These are phyloP conservation scores for Drosophila subsilvestris DNA, from an alignment of 2,888 invertebrate genomes.

Conservation along the genomic window DNA sequence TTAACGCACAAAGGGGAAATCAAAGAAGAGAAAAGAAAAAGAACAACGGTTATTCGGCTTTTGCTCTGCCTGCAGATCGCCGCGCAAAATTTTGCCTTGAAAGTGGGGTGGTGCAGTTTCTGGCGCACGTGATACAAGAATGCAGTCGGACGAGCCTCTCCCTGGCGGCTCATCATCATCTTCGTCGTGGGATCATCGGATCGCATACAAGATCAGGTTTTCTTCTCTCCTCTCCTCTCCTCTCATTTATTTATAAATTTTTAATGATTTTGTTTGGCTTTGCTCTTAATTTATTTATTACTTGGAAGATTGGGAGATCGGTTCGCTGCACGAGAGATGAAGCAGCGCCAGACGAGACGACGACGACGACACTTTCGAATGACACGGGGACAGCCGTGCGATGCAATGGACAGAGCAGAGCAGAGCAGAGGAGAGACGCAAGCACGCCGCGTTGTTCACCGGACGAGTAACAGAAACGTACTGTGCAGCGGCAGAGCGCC, in stretches of 20 bases:
- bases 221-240: constrained; percentile 17
- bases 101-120: constrained; percentile 21
- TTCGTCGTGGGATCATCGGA: neutral
- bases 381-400: constrained; percentile 7
- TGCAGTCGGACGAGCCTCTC: constrained; percentile 75
- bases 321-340: neutral
- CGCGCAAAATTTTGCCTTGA: constrained; percentile 45
- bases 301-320: constrained; percentile 12
- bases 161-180: constrained; percentile 7
- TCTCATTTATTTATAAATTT: constrained; percentile 30
- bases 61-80: constrained; percentile 3
- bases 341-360: constrained; percentile 21
- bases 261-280: constrained; percentile 1
- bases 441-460: constrained; percentile 67
- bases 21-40: constrained; percentile 11
- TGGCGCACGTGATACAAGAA: constrained; percentile 64
- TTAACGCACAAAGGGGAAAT: constrained; percentile 37
- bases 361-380: constrained; percentile 30
- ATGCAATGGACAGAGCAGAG: constrained; percentile 4
- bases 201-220: constrained; percentile 29
- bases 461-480: constrained; percentile 68
- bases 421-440: constrained; percentile 33
- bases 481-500: constrained; percentile 40
- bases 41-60: constrained; percentile 35
- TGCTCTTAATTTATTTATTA: constrained; percentile 34